phyloP scores from a whole-genome alignment of 2,797 vertebrate species.

The Chelon labrosus region DNA sequence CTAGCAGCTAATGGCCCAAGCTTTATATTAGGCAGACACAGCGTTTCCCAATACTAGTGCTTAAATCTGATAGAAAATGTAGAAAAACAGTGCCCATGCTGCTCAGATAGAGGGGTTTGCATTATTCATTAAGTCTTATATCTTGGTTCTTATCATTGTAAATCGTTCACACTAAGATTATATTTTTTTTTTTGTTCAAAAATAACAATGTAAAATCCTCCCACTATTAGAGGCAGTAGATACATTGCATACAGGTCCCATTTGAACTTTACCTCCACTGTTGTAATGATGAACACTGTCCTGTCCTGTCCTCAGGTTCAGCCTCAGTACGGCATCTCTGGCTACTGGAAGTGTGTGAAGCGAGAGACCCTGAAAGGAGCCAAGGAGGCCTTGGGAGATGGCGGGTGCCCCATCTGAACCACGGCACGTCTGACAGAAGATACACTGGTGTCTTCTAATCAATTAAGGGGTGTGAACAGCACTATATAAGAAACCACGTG shows the following conservation, averaged over 20 bases:
- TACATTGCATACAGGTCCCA: background rate
- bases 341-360: constrained; percentile 98
- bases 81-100: no score
- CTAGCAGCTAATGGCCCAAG: no score
- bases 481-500: constrained; percentile 11
- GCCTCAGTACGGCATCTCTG: constrained; percentile 88
- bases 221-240: background rate
- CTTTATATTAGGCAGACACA: no score
- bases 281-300: background rate
- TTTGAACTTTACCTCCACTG: background rate
- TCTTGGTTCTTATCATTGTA: no score
- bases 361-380: constrained; percentile 93
- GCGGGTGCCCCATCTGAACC: constrained; percentile 86
- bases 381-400: constrained; percentile 89
- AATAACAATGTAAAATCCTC: background rate
- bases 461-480: constrained; percentile 8
- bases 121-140: no score
- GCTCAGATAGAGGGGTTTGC: no score
- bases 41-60: no score
- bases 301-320: constrained; percentile 85
- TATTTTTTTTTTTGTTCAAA: no score
- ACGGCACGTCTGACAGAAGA: background rate
- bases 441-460: background rate
- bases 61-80: no score
- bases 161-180: no score